Base-by-base conservation (phyloP, 1,140 invertebrate species). In the Conopomorpha cramerella region DNA sequence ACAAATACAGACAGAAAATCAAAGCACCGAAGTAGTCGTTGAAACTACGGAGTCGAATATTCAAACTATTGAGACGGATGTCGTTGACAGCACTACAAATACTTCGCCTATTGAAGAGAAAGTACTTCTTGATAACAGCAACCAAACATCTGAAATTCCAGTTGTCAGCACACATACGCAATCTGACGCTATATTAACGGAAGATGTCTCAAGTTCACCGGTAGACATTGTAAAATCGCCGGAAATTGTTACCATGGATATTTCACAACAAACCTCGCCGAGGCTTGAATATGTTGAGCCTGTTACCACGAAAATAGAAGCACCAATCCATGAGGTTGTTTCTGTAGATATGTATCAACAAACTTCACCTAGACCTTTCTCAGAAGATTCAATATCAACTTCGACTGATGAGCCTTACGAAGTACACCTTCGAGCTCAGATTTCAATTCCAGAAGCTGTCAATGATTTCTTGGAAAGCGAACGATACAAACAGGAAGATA, bases 361-460 rank as follows among this genome's bases (percentile, higher is more conserved):
- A 67, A 85, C 84, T n/a, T 78, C 80, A 16, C 78, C 80, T 6
- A 58, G 65, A 61, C 36, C 44, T 36, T 60, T 54, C 43, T 59
- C 61, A 19, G 68, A 76, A 45, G 56, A 55, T 40, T 66, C 71
- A 2, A 64, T 66, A 39, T 71, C 68, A 16, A 67, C 74, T 30
- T 81, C 78, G 3, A 60, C 78, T 34, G 81, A 82, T 34, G 84
- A 86, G 45, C 82, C 82, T 2, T 86, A 83, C 40, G 83, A 86
- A 59, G 61, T 86, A 3, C 82, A 85, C 43, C 77, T 86, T 14
- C 59, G 79, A 49, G 81, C 84, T n/a, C 77, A 80, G 43, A 76
- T 86, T 23, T 78, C 78, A 12, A 77, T 86, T 43, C 83, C 83
- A 0, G 77, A 83, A 52, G 47, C 51, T 8, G 60, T 56, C 7